Evolutionary conservation across 2,113 vertebrate genomes (phyloP).

Genomic region (Ochotona curzoniae): DNA sequence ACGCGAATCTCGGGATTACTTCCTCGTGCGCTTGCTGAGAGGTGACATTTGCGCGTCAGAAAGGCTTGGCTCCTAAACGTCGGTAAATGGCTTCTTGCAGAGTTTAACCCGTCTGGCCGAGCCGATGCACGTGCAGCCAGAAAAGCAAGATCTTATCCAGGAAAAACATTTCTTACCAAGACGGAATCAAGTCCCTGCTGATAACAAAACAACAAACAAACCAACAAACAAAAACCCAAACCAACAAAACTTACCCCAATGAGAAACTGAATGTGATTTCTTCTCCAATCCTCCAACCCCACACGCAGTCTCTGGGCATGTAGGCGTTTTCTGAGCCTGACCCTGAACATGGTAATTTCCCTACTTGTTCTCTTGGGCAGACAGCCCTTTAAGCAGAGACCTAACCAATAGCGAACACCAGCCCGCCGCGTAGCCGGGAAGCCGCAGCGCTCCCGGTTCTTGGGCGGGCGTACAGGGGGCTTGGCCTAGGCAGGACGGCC

Average conservation of each 20-base stretch:
- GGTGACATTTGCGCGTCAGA: background rate
- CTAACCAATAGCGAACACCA: background rate
- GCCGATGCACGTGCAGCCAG: background rate
- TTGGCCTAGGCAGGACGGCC: background rate
- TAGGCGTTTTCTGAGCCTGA: background rate
- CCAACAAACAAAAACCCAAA: too few relatives aligned
- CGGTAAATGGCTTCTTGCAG: background rate
- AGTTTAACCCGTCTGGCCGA: background rate
- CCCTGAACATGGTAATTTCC: background rate
- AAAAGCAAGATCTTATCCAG: background rate
- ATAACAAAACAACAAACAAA: background rate
- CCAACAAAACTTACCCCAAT: background rate
- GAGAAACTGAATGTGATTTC: constrained; percentile 7
- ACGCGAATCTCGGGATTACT: background rate
- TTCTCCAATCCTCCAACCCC: too few relatives aligned
- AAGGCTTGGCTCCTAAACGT: background rate
- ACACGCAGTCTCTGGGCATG: background rate
- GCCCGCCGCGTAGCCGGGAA: background rate
- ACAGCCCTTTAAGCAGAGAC: background rate
- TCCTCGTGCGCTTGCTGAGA: background rate
- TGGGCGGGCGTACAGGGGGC: rapidly evolving
- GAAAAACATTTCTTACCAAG: constrained; percentile 23
- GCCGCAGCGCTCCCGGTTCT: background rate
- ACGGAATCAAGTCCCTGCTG: background rate
- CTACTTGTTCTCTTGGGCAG: background rate